Percentiles rank a stretch among this genome's conserved stretches.
Evolutionary conservation across 2,113 vertebrate genomes (phyloP).

Genomic region (Cavia aperea): DNA sequence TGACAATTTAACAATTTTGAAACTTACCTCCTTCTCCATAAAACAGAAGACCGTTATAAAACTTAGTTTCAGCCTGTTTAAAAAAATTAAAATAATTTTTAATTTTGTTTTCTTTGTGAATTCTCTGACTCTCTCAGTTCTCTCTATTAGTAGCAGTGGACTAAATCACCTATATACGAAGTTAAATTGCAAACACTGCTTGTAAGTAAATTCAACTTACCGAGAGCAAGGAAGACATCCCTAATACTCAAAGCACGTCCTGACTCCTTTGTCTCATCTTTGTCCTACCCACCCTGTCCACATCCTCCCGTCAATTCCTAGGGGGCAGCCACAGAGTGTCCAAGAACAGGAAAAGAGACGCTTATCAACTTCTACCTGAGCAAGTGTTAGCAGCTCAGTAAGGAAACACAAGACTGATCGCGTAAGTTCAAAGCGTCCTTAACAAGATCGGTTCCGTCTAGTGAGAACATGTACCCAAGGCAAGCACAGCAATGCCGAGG

Average conservation of each 20-base stretch:
- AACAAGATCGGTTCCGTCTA: neutral
- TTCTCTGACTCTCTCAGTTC: slow-evolving; percentile 15
- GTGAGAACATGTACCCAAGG: neutral
- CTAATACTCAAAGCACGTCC: neutral
- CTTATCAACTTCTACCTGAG: neutral
- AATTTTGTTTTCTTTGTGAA: slow-evolving; percentile 35
- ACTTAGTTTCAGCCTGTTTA: slow-evolving; percentile 93
- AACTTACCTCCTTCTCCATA: slow-evolving; percentile 97
- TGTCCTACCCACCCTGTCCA: neutral
- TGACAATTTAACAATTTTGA: slow-evolving; percentile 40
- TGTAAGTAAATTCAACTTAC: slow-evolving; percentile 27
- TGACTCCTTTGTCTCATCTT: neutral
- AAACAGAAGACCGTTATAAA: slow-evolving; percentile 97
- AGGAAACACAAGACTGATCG: slow-evolving; percentile 8
- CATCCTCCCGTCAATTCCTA: neutral
- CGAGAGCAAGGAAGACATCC: neutral
- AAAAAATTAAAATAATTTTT: slow-evolving; percentile 62
- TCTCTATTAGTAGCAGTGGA: neutral
- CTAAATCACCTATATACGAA: neutral
- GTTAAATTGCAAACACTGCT: slow-evolving; percentile 50
- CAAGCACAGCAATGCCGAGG: neutral
- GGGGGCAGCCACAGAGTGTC: neutral
- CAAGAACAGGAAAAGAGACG: neutral
- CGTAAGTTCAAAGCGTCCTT: neutral
- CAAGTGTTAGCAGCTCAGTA: neutral